A percentile compares a stretch with the other conserved stretches of the same genome.
phyloP scores from a whole-genome alignment of 1,140 invertebrate species.

The Lasaia peninsularis region DNA sequence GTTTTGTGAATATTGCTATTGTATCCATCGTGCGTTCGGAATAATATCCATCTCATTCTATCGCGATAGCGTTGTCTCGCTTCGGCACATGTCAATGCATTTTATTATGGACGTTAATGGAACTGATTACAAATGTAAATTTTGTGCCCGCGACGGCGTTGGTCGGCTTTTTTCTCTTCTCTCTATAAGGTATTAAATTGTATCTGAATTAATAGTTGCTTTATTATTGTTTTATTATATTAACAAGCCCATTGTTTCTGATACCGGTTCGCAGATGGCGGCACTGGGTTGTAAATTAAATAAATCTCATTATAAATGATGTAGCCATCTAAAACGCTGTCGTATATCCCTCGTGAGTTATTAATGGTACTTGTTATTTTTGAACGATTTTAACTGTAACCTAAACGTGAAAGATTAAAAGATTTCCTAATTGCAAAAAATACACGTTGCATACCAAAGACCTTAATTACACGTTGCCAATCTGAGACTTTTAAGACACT shows the following conservation, averaged over 20 bases:
- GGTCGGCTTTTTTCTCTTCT: constrained; percentile 68
- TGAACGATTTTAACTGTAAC: background rate
- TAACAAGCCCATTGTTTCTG: constrained; percentile 29
- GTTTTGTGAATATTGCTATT: constrained; percentile 45
- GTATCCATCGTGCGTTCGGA: constrained; percentile 50
- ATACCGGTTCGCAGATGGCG: constrained; percentile 15
- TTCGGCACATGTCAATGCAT: constrained; percentile 68
- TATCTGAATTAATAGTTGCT: constrained; percentile 59
- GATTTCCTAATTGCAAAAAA: no score
- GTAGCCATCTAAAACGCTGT: background rate
- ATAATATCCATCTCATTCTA: constrained; percentile 39
- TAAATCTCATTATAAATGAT: constrained; percentile 13
- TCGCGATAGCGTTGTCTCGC: constrained; percentile 51
- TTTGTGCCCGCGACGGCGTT: constrained; percentile 71
- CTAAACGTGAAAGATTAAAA: background rate
- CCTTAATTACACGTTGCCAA: no score
- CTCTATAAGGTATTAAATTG: constrained; percentile 73
- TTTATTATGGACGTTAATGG: constrained; percentile 76
- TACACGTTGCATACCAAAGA: no score
- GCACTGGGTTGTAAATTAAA: constrained; percentile 10
- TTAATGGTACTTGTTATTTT: constrained; percentile 1
- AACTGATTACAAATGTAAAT: constrained; percentile 76
- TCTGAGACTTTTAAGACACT: no score
- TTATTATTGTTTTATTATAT: constrained; percentile 41
- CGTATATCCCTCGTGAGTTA: background rate